Base-by-base conservation (phyloP, 1,140 invertebrate genomes). In the Drosophila suzukii region DNA sequence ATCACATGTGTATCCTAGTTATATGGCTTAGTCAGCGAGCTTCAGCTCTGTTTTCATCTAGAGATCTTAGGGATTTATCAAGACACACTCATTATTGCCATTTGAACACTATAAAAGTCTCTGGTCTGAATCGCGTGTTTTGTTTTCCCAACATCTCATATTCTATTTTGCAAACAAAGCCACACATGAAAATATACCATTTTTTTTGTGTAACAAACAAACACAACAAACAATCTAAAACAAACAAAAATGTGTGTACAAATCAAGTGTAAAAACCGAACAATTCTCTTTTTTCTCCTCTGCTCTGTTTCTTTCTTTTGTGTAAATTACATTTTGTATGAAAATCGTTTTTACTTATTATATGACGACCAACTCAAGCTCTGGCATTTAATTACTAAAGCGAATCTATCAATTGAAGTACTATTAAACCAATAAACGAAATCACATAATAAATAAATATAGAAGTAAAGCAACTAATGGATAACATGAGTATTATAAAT, bases 261-360 rank as follows among this genome's bases (percentile, higher is more conserved):
- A 86, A 88, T 71, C 70, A 88, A 77, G 71, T 86, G 82, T 86
- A 86, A 86, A 86, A 86, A 79, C 63, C 70, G 82, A 89, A 84
- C 76, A 89, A 89, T 81, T 89, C 84, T 89, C 84, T 89, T 89
- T 79, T 88, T 89, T 89, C 84, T 89, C 84, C 84, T 89, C 84
- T 89, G 81, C 84, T 89, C 84, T 89, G 84, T 89, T 89, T 89
- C 84, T 89, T 89, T 89, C 80, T 89, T 89, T 84, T 89, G 49
- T 89, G 58, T 86, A 75, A 79, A 88, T 86, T 86, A 83, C 49
- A 88, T 86, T 86, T 75, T 84, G 67, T 84, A 65, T 80, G 61
- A 71, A 66, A 84, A 84, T 80, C 80, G 56, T 83, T 86, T 88
- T 88, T 86, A 56, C 77, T 88, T 83, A 79, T 79, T 76, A 70